These are phyloP conservation scores for Macquaria australasica DNA, from an alignment of 2,113 vertebrate species.

Conservation along the genomic window DNA sequence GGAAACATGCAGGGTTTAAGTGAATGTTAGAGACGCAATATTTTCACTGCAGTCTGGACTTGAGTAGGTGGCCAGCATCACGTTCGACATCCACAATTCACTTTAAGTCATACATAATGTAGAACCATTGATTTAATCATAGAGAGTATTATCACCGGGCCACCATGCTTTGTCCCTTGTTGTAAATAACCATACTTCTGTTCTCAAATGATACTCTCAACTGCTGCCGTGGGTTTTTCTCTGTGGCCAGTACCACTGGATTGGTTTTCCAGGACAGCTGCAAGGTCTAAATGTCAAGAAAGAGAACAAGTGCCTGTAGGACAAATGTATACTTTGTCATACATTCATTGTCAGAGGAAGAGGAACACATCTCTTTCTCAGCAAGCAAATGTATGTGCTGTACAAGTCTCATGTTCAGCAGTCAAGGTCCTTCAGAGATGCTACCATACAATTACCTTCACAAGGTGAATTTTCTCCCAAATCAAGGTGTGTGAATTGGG, in stretches of 20 bases:
- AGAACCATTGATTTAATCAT: slow-evolving; percentile 21
- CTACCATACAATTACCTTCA: slow-evolving; percentile 45
- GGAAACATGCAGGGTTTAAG: neutral
- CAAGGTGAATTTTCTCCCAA: slow-evolving; percentile 32
- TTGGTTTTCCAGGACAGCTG: slow-evolving; percentile 21
- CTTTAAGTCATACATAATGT: slow-evolving; percentile 13
- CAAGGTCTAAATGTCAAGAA: slow-evolving; percentile 48
- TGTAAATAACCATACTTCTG: slow-evolving; percentile 34
- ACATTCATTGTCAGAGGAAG: slow-evolving; percentile 29
- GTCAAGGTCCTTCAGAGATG: slow-evolving; percentile 25
- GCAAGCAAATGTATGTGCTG: slow-evolving; percentile 20
- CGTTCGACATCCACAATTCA: neutral
- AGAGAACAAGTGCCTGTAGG: slow-evolving; percentile 9
- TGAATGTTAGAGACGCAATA: slow-evolving; percentile 7
- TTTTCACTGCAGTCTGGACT: neutral
- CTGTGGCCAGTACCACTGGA: neutral
- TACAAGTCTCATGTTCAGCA: slow-evolving; percentile 29
- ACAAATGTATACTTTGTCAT: slow-evolving; percentile 36
- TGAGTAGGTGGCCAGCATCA: neutral
- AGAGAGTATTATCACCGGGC: neutral
- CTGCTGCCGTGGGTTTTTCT: slow-evolving; percentile 3
- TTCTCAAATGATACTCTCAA: neutral
- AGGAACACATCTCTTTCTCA: slow-evolving; percentile 17
- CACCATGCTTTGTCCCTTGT: neutral
- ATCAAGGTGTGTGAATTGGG: slow-evolving; percentile 39